phyloP scores from a whole-genome alignment of 2,888 invertebrate species.

The Cephus sareptanus region DNA sequence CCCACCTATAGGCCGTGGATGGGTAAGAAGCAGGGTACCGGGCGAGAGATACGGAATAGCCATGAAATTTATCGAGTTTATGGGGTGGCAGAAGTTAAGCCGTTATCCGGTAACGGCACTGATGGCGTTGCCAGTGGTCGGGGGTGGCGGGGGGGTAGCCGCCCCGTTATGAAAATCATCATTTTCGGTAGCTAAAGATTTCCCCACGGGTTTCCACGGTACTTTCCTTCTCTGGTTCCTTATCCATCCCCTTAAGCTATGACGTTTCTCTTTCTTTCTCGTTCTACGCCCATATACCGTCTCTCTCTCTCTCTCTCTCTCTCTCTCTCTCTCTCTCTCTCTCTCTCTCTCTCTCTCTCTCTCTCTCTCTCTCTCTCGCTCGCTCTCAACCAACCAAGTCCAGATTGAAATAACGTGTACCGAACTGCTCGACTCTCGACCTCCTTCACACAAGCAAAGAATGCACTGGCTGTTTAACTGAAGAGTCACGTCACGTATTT shows the following conservation, averaged over 20 bases:
- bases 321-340: not conserved
- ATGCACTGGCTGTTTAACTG: not conserved
- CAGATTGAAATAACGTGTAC: not conserved
- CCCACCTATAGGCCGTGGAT: not conserved
- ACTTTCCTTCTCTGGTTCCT: not conserved
- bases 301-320: not conserved
- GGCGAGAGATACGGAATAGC: conserved; percentile 35
- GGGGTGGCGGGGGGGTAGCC: not conserved
- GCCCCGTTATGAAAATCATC: conserved; percentile 45
- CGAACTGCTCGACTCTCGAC: not conserved
- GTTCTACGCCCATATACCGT: not conserved
- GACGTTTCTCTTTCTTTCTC: not conserved
- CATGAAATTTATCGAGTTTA: conserved; percentile 53
- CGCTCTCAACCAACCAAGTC: not conserved
- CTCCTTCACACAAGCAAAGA: not conserved
- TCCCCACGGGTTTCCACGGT: conserved; percentile 35
- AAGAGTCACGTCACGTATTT: not conserved
- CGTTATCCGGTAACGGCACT: conserved; percentile 13
- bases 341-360: not conserved
- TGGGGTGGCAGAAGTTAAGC: conserved; percentile 45
- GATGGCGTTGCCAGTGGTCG: not conserved
- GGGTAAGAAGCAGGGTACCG: conserved; percentile 29
- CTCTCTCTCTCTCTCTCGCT: not conserved
- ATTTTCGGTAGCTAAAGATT: conserved; percentile 45
- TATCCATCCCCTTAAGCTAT: not conserved